A percentile compares a stretch with the other conserved stretches of the same genome.
phyloP scores from a whole-genome alignment of 2,888 invertebrate species.

The Cyclophora punctaria region DNA sequence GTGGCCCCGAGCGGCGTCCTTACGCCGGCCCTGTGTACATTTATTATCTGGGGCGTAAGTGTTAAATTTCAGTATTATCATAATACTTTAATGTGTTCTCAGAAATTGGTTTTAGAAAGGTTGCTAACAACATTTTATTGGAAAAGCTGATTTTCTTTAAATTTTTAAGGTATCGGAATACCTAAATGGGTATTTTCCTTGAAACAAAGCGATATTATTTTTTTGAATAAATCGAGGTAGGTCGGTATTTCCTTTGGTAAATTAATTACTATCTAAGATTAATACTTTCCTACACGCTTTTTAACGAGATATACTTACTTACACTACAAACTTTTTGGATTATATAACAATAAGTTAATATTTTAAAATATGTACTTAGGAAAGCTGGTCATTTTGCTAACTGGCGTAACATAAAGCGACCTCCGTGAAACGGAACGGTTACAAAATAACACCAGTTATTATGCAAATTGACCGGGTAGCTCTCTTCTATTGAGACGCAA shows the following conservation, averaged over 20 bases:
- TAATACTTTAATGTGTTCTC: neutral
- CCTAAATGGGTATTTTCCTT: too few relatives aligned
- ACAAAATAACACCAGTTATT: constrained; percentile 12
- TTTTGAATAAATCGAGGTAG: neutral
- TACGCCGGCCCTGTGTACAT: constrained; percentile 3
- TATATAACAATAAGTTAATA: too few relatives aligned
- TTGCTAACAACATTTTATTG: too few relatives aligned
- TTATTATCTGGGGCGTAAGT: constrained; percentile 9
- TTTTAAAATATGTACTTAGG: constrained; percentile 5
- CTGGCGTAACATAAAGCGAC: constrained; percentile 5
- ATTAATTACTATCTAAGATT: too few relatives aligned
- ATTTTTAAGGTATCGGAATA: too few relatives aligned
- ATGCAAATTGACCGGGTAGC: constrained; percentile 9
- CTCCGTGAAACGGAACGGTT: constrained; percentile 7
- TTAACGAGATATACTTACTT: too few relatives aligned
- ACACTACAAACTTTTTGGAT: too few relatives aligned
- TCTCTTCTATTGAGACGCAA: constrained; percentile 11
- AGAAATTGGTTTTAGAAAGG: too few relatives aligned
- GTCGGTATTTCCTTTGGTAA: too few relatives aligned
- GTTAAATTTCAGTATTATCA: constrained; percentile 8
- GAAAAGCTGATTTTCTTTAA: too few relatives aligned
- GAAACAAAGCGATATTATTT: too few relatives aligned
- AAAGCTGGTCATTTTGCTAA: constrained; percentile 2
- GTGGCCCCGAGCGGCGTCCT: constrained; percentile 1
- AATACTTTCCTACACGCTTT: too few relatives aligned